Evolutionary conservation across 2,797 vertebrate genomes (phyloP).

Genomic region (Gymnodraco acuticeps): DNA sequence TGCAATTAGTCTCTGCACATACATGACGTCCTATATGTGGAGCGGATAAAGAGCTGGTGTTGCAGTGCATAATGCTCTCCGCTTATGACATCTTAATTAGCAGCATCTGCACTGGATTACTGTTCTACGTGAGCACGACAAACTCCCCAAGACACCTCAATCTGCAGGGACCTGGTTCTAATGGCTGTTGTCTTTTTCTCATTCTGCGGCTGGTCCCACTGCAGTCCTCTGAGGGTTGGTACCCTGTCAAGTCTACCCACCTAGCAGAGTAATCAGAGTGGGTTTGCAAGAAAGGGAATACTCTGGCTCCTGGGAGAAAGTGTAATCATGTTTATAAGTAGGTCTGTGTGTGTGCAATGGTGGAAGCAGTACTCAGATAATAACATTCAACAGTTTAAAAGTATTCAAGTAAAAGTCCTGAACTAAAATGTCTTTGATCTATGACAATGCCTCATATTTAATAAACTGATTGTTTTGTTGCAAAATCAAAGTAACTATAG

Average conservation of each 20-base stretch:
- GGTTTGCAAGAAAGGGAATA: constrained; percentile 10
- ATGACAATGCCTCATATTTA: no score
- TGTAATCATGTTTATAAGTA: not conserved
- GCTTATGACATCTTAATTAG: constrained; percentile 51
- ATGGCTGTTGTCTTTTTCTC: constrained; percentile 37
- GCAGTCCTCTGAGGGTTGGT: constrained; percentile 18
- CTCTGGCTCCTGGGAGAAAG: constrained; percentile 1
- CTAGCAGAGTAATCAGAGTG: constrained; percentile 32
- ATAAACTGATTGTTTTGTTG: no score
- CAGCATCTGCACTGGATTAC: constrained; percentile 28
- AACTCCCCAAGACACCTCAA: constrained; percentile 38
- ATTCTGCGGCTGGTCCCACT: constrained; percentile 23
- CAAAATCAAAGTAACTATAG: no score
- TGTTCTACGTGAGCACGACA: constrained; percentile 4
- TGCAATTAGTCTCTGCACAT: constrained; percentile 34
- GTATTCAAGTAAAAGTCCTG: no score
- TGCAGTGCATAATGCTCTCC: constrained; percentile 35
- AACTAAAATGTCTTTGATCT: no score
- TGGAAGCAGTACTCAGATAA: no score
- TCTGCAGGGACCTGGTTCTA: constrained; percentile 30
- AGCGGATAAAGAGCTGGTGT: constrained; percentile 37
- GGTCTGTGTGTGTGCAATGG: not conserved
- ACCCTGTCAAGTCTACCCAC: constrained; percentile 27
- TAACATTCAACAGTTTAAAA: no score
- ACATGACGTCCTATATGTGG: constrained; percentile 15